Base-by-base conservation (phyloP, 2,113 vertebrate species). In the Myrmecophaga tridactyla region DNA sequence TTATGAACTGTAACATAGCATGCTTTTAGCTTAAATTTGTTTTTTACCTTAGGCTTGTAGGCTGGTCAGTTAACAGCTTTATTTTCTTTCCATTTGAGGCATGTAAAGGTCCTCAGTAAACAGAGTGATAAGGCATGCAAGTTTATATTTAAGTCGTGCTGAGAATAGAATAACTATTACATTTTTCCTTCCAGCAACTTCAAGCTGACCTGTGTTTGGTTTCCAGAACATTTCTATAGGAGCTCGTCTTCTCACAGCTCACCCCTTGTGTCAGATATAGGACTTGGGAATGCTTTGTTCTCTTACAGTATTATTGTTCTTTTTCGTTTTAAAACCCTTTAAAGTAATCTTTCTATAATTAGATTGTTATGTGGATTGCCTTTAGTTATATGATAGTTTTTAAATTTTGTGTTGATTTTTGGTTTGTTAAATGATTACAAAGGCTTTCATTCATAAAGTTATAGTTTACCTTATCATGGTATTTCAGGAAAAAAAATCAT, bases 381-480 rank as follows among this genome's bases (percentile, higher is more conserved):
- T 90, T 94, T 70, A 88, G 78, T 94, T 81, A 81, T 58, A 89
- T 11, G 36, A 39, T 94, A 21, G 92, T 96, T 95, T 96, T 96
- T 92, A 96, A 67, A 75, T 97, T 95, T 76, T 93, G 92, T 73
- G 70, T 88, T 86, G 92, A 90, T 96, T 91, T 96, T 92, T 75
- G 72, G 73, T 96, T 96, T 94, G 88, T 95, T 94, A 95, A 90
- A 39, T 78, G 82, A 92, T 90, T 73, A 53, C 29, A 92, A 62
- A 95, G 65, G 70, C 90, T 96, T 96, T 96, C 95, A 95, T 96
- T 97, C 77, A 95, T 82, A 96, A 97, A 96, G 78, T 94, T 89
- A 80, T 86, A 91, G 93, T 96, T 96, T 96, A 89, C 92, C 78
- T 86, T 87, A 67, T 93, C 63, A 27, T 95, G 95, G 53, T 94